phyloP scores from a whole-genome alignment of 53 echinoderm and acorn worm genomes.

The Patiria pectinifera region DNA sequence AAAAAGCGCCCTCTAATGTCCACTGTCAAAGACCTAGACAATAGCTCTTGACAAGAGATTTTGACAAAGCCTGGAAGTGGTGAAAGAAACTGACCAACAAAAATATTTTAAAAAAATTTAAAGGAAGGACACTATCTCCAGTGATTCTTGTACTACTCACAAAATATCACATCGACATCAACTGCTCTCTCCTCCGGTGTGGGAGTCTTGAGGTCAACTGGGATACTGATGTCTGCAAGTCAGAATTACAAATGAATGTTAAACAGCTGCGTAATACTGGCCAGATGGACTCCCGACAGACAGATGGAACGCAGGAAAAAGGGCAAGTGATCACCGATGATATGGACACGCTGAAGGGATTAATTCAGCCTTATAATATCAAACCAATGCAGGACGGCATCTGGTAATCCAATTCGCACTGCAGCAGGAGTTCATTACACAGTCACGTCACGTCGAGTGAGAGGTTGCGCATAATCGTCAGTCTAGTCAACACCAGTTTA shows the following conservation, averaged over 20 bases:
- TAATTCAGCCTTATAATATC: not conserved
- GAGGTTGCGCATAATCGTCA: not conserved
- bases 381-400: not conserved
- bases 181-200: conserved; percentile 1
- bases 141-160: not conserved
- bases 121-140: not conserved
- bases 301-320: not conserved
- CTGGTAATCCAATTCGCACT: not conserved
- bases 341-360: not conserved
- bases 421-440: not conserved
- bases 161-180: conserved; percentile 22
- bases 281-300: not conserved
- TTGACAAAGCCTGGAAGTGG: too few species aligned
- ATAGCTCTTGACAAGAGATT: too few species aligned
- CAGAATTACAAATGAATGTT: not conserved
- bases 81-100: too few species aligned
- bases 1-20: too few species aligned
- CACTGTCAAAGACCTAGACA: too few species aligned
- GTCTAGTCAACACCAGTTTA: not conserved
- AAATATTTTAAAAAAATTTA: too few species aligned
- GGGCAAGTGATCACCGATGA: not conserved
- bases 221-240: conserved; percentile 35
- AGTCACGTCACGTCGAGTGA: too few species aligned
- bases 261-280: not conserved
- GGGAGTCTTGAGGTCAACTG: conserved; percentile 12